Evolutionary conservation across 1,140 invertebrate genomes (phyloP), one percentile per base, ranked within the genome.

Genomic region (Heterodera carotae): DNA sequence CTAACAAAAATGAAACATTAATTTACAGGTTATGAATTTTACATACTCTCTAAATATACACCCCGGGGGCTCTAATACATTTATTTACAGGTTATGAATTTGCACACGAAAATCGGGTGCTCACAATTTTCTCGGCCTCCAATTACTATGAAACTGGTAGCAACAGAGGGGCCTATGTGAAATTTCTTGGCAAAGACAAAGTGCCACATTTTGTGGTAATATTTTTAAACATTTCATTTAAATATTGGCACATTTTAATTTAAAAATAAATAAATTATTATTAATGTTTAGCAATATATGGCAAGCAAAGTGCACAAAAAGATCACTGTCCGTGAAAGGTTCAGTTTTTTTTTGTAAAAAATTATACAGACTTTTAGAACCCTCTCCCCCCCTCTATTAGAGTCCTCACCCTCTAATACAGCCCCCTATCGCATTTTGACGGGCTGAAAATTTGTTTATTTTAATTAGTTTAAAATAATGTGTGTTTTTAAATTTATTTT

Each of bases 71-170:
- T n/a, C n/a, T n/a, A n/a, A n/a, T n/a, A n/a, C n/a, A n/a, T n/a
- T 67, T 67, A 8, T 68, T 34, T 25, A 12, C 48, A 71, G 69
- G 94, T 2, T 95, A 93, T 86, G 94, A 96, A 88, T 91, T 93
- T 73, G 91, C 91, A 33, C 94, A 96, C 83, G 91, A 92, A 84
- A 91, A 92, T 92, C 92, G 89, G 93, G 94, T 87, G 64, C 91
- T 96, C 78, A 96, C 94, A 53, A 92, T 96, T 81, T 96, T 96
- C 88, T 95, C 94, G 12, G 94, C 94, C 0, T 96, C 94, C 2
- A 95, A 95, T 88, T 96, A 96, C 87, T 96, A 96, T 88, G 94
- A 94, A 86, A 90, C 93, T 34, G 94, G 94, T 2, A 94, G 93
- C 31, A 96, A 96, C 87, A 93, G 94, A 84, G 94, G 94, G 0